Percentiles rank a stretch among this genome's conserved stretches.
Evolutionary conservation across 2,888 invertebrate species (phyloP).

Genomic region (Cryptosula pallasiana): DNA sequence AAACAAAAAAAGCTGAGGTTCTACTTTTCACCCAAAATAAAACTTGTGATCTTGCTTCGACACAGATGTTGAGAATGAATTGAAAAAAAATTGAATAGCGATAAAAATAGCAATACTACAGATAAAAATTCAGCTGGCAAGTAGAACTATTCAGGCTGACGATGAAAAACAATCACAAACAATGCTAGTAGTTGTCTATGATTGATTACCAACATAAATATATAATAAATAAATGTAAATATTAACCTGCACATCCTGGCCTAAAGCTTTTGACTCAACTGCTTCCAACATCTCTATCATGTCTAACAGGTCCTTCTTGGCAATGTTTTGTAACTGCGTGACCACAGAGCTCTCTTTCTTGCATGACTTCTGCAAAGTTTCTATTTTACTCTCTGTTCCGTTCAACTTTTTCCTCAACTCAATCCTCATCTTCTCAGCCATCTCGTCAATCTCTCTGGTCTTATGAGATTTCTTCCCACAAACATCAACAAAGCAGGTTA

Average conservation of each 20-base stretch:
- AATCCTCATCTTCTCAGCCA: neutral
- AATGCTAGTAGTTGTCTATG: too few species aligned
- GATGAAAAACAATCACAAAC: too few species aligned
- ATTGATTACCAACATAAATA: too few species aligned
- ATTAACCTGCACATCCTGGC: neutral
- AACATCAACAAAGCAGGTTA: neutral
- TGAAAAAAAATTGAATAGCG: too few species aligned
- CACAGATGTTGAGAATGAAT: too few species aligned
- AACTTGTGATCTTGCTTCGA: too few species aligned
- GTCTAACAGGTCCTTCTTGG: neutral
- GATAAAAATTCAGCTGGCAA: too few species aligned
- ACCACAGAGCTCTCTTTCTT: neutral
- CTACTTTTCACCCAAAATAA: too few species aligned
- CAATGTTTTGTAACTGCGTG: neutral
- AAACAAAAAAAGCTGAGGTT: too few species aligned
- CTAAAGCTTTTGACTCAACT: neutral
- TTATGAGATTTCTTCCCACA: neutral
- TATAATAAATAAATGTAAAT: too few species aligned
- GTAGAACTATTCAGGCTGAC: too few species aligned
- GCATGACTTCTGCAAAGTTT: neutral
- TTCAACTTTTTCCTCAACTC: neutral
- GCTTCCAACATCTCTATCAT: neutral
- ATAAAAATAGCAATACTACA: too few species aligned
- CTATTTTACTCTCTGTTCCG: neutral
- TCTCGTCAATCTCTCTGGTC: neutral